These are phyloP conservation scores for Leptinotarsa texana DNA, from an alignment of 1,140 invertebrate genomes.

Conservation along the genomic window DNA sequence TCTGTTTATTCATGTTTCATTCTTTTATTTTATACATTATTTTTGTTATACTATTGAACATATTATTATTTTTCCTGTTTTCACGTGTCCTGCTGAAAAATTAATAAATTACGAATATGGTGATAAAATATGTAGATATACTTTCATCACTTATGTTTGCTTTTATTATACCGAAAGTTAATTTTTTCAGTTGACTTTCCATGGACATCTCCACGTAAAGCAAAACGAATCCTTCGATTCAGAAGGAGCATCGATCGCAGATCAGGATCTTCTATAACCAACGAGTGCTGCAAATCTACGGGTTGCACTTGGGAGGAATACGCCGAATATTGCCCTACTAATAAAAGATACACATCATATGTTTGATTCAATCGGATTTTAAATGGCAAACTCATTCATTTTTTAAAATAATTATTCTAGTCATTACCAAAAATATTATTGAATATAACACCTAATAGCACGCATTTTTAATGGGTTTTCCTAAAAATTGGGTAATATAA, in stretches of 20 bases:
- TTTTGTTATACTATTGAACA: no score
- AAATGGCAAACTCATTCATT: not conserved
- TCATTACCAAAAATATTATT: no score
- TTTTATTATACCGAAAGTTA: not conserved
- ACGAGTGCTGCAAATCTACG: conserved; percentile 62
- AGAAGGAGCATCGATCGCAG: conserved; percentile 43
- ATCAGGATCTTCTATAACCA: conserved; percentile 55
- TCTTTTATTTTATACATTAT: no score
- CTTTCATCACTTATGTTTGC: not conserved
- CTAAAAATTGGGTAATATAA: no score
- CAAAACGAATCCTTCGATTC: conserved; percentile 53
- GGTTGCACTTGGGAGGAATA: conserved; percentile 70
- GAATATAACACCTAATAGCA: no score
- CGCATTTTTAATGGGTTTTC: no score
- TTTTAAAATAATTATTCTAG: not conserved
- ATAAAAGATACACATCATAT: conserved; percentile 55
- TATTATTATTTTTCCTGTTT: no score
- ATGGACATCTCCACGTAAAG: conserved; percentile 53
- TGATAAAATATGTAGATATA: not conserved
- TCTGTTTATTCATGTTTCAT: no score
- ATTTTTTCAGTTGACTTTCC: conserved; percentile 45
- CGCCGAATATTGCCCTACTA: conserved; percentile 66
- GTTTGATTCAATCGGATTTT: not conserved
- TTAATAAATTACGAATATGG: no score
- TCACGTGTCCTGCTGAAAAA: no score